phyloP scores from a whole-genome alignment of 2,113 vertebrate species.

The Podarcis raffonei region DNA sequence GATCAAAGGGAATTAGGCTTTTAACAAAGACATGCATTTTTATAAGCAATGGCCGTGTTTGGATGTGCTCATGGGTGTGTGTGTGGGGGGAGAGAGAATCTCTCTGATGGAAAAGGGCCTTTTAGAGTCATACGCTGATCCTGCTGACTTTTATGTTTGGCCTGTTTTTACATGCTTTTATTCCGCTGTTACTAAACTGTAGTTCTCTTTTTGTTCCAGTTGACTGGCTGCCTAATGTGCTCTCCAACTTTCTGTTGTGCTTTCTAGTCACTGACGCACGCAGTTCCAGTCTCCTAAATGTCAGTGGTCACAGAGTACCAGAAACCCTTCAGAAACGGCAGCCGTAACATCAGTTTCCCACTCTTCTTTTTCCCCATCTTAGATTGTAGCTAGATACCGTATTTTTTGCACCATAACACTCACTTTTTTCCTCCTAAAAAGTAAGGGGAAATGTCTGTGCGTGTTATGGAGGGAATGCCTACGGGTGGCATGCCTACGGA shows the following conservation, averaged over 20 bases:
- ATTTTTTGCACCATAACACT: too few species aligned
- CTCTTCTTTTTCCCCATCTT: neutral
- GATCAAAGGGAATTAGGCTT: neutral
- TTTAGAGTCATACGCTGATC: neutral
- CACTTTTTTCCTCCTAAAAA: too few species aligned
- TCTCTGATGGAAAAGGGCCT: neutral
- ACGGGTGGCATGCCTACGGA: too few species aligned
- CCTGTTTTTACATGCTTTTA: slow-evolving; percentile 24
- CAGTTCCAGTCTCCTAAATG: slow-evolving; percentile 35
- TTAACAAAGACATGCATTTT: neutral
- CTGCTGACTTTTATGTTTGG: slow-evolving; percentile 8
- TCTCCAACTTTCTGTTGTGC: slow-evolving; percentile 34
- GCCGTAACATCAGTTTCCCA: neutral
- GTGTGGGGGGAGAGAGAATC: neutral
- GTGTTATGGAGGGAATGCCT: too few species aligned
- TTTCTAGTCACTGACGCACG: slow-evolving; percentile 34
- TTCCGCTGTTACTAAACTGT: slow-evolving; percentile 17
- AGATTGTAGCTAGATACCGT: neutral
- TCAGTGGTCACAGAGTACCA: slow-evolving; percentile 3
- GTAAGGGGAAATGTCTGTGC: too few species aligned
- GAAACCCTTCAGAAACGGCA: slow-evolving; percentile 29
- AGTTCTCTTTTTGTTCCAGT: slow-evolving; percentile 20
- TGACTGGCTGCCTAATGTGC: neutral
- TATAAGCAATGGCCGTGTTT: neutral
- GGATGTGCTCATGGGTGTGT: neutral